Percentiles rank a stretch among this genome's conserved stretches.
These are phyloP conservation scores for Crocallis elinguaria DNA, from an alignment of 2,888 invertebrate genomes.

Conservation along the genomic window DNA sequence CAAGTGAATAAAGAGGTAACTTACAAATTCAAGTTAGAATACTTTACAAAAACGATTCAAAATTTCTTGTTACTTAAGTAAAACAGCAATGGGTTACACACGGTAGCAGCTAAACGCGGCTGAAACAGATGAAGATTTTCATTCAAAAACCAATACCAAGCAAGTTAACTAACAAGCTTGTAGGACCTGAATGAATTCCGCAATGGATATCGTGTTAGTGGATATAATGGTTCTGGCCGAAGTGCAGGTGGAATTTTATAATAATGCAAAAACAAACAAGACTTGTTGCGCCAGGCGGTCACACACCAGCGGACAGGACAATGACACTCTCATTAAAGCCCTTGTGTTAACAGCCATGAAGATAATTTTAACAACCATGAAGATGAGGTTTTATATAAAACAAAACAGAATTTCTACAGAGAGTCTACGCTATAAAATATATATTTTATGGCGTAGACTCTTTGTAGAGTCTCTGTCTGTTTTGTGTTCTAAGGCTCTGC, in stretches of 20 bases:
- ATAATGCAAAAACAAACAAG: conserved; percentile 78
- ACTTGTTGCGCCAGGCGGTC: conserved; percentile 49
- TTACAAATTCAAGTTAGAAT: not conserved
- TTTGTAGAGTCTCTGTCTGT: too few relatives aligned
- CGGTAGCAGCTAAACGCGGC: not conserved
- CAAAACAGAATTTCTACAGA: too few relatives aligned
- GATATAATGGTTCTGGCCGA: conserved; percentile 33
- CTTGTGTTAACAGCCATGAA: conserved; percentile 16
- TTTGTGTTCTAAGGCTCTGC: too few relatives aligned
- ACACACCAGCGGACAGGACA: conserved; percentile 73
- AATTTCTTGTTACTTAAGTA: not conserved
- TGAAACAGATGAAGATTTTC: not conserved
- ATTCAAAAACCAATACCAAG: conserved; percentile 6
- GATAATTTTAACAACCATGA: conserved; percentile 13
- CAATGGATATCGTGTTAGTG: conserved; percentile 42
- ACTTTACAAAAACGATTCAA: not conserved
- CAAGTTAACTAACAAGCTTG: not conserved
- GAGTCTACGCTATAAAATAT: too few relatives aligned
- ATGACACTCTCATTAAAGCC: conserved; percentile 59
- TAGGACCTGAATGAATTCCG: conserved; percentile 8
- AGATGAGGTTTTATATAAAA: too few relatives aligned
- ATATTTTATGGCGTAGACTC: too few relatives aligned
- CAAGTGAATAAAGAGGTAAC: not conserved
- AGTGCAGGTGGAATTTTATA: conserved; percentile 70
- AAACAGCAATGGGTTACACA: not conserved